Evolutionary conservation across 1,140 invertebrate genomes (phyloP), one percentile per base, ranked within the genome.

Genomic region (Goniozus legneri): DNA sequence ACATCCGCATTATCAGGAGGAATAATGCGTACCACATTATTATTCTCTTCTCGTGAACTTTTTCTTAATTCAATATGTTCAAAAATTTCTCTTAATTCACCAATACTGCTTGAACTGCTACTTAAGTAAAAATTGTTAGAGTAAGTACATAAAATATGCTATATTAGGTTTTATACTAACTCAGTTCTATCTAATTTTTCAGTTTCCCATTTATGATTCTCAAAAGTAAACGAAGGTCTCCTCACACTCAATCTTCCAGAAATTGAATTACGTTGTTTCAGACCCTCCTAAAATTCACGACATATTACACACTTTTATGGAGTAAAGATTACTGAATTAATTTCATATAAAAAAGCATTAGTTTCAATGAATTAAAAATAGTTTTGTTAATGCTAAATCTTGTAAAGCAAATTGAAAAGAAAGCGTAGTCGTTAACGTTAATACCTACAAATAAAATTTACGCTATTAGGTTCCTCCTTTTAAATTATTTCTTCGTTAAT

Each of bases 231-330:
- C 0, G 73, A 76, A 6, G 71, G 65, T 42, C 69, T 67, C 46
- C 70, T 66, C 3, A 66, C 31, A 12, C 61, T 67, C 34, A 71
- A 58, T 37, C 65, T 67, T 42, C 71, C 72, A 20, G 62, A 67
- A 43, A 73, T 56, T 18, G 71, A 73, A 45, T 69, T 73, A 43
- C 71, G 62, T 43, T 71, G 72, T 24, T 64, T 65, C 12, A 59
- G 38, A 16, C 32, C 52, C 24, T 76, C 64, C 64, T 73, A 38
- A 32, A 45, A 42, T 52, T 15, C 22, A 21, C 22, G 30, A 39
- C 36, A 52, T 19, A 8, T 27, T 32, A 40, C 15, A 20, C 40
- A 39, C 12, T 19, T 22, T 22, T 44, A 44, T 20, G 21, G 27
- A 44, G 21, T 33, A 13, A 10, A 47, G 8, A 46, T 42, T 15